These are phyloP conservation scores for Drosophila algonquin DNA, from an alignment of 2,888 invertebrate species.

Conservation along the genomic window DNA sequence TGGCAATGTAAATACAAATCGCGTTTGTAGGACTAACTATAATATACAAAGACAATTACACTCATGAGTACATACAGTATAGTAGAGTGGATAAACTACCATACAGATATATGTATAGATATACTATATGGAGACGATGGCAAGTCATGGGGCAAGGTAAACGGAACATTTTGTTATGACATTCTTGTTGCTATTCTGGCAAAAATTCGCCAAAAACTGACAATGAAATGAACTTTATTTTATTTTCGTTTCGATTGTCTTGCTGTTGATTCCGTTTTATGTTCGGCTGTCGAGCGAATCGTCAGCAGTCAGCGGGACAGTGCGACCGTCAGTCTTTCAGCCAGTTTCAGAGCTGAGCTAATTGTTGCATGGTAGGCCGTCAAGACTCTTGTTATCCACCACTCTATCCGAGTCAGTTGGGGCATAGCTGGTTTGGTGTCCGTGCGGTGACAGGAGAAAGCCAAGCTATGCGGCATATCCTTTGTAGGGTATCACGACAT, in stretches of 20 bases:
- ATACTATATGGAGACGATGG: slow-evolving; percentile 16
- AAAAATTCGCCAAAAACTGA: slow-evolving; percentile 35
- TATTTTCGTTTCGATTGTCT: slow-evolving; percentile 31
- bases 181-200: slow-evolving; percentile 23
- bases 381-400: not conserved
- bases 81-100: not conserved
- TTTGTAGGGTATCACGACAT: slow-evolving; percentile 27
- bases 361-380: slow-evolving; percentile 26
- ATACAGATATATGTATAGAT: slow-evolving; percentile 1
- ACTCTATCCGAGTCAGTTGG: not conserved
- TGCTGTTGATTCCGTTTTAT: slow-evolving; percentile 39
- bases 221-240: slow-evolving; percentile 48
- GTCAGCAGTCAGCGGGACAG: no score
- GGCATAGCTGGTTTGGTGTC: not conserved
- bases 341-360: slow-evolving; percentile 24
- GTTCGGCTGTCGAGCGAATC: slow-evolving; percentile 13
- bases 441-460: not conserved
- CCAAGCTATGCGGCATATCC: not conserved
- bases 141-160: slow-evolving; percentile 23
- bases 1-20: slow-evolving; percentile 52
- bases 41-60: slow-evolving; percentile 17
- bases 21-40: slow-evolving; percentile 42
- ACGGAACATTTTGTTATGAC: slow-evolving; percentile 38
- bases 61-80: not conserved
- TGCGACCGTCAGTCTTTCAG: not conserved